phyloP scores from a whole-genome alignment of 35 echinoderm and acorn worm species.

The Heliocidaris erythrogramma region DNA sequence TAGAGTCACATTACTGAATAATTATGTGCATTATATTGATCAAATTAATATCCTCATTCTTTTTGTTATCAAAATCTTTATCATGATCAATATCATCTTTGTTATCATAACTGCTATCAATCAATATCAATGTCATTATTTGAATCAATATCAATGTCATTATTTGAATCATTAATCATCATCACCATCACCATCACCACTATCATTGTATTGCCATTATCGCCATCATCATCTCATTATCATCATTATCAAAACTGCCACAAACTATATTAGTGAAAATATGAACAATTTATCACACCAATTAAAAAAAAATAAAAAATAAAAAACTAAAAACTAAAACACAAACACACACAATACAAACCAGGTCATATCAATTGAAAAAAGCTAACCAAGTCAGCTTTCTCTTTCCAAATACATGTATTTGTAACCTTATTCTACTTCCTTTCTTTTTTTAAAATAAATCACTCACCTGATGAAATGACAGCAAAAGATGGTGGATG shows the following conservation, averaged over 20 bases:
- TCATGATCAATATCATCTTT: background rate
- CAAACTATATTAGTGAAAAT: background rate
- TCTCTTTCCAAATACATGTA: too few species aligned
- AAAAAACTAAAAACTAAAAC: background rate
- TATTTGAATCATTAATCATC: background rate
- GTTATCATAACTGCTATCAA: background rate
- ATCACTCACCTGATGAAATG: background rate
- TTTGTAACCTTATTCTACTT: background rate
- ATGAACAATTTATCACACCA: background rate
- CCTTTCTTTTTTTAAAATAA: background rate
- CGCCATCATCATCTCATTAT: background rate
- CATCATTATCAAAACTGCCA: background rate
- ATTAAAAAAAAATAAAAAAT: background rate
- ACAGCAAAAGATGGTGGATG: background rate
- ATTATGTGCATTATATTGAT: too few species aligned
- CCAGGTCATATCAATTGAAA: too few species aligned
- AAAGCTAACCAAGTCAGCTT: too few species aligned
- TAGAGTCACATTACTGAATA: too few species aligned
- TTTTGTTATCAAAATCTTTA: background rate
- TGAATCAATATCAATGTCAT: background rate
- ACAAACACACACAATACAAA: background rate
- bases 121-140: background rate
- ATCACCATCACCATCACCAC: background rate
- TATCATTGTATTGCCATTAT: background rate
- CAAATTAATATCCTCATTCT: background rate